Evolutionary conservation across 2,797 vertebrate genomes (phyloP).

Genomic region (Smutsia gigantea): DNA sequence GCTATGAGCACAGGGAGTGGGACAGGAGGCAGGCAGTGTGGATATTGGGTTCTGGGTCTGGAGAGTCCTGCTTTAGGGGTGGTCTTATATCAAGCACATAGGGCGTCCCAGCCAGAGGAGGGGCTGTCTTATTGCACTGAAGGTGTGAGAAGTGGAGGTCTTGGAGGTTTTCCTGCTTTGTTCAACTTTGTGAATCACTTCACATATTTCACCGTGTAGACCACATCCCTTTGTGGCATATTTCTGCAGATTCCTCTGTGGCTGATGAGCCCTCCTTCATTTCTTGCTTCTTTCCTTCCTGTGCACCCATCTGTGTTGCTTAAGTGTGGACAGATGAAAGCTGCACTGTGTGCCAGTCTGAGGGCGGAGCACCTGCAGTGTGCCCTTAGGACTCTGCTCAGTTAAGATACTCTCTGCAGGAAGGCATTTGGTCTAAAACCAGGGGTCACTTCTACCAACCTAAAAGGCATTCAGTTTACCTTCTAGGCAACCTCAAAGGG

Average conservation of each 20-base stretch:
- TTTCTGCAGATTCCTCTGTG: background rate
- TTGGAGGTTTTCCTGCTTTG: background rate
- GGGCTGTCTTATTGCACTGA: too few relatives aligned
- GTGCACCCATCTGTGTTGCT: background rate
- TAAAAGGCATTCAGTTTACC: background rate
- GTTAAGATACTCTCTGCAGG: background rate
- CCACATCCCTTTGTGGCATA: background rate
- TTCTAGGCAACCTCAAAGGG: background rate
- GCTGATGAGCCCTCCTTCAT: background rate
- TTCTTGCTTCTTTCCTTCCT: background rate
- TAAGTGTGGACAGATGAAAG: background rate
- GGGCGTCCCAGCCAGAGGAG: background rate
- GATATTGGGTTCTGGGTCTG: background rate
- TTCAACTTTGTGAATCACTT: background rate
- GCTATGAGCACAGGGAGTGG: background rate
- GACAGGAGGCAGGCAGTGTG: background rate
- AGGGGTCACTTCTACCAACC: background rate
- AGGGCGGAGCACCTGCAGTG: background rate
- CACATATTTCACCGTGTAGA: background rate
- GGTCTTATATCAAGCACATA: background rate
- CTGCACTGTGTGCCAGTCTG: background rate
- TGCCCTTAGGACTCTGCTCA: background rate
- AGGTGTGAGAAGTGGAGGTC: too few relatives aligned
- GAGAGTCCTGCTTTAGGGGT: background rate
- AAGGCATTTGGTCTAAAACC: conserved; percentile 1